phyloP scores from a whole-genome alignment of 2,888 invertebrate species.

The Cheiracanthium punctorium region DNA sequence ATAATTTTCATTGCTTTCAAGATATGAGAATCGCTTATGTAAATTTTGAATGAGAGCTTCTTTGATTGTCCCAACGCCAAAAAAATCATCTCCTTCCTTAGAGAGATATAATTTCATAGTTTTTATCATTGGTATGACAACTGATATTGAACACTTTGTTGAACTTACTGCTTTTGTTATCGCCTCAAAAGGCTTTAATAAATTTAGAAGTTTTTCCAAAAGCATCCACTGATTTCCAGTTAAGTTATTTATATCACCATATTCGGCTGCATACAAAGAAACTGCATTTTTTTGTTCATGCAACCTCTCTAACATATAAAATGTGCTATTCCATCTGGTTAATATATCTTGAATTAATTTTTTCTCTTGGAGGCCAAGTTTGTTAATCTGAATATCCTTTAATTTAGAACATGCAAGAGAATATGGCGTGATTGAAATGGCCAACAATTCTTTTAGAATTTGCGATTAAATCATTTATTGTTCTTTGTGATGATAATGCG shows the following conservation, averaged over 20 bases:
- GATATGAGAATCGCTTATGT: no score
- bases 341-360: neutral
- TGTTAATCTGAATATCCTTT: neutral
- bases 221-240: neutral
- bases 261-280: neutral
- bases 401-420: neutral
- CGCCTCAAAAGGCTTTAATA: neutral
- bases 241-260: neutral
- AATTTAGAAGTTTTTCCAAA: neutral
- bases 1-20: no score
- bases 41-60: no score
- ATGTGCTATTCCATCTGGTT: constrained; percentile 6
- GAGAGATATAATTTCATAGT: no score
- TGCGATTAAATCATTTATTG: neutral
- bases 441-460: neutral
- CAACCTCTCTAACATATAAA: neutral
- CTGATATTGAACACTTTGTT: constrained; percentile 1
- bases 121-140: constrained; percentile 5
- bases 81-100: no score
- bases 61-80: no score
- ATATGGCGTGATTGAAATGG: neutral
- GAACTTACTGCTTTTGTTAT: neutral
- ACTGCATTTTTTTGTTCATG: neutral
- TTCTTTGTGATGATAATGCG: neutral
- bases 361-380: neutral